Evolutionary conservation across 2,113 vertebrate genomes (phyloP), one percentile per base, ranked within the genome.

Genomic region (Xiphophorus maculatus): DNA sequence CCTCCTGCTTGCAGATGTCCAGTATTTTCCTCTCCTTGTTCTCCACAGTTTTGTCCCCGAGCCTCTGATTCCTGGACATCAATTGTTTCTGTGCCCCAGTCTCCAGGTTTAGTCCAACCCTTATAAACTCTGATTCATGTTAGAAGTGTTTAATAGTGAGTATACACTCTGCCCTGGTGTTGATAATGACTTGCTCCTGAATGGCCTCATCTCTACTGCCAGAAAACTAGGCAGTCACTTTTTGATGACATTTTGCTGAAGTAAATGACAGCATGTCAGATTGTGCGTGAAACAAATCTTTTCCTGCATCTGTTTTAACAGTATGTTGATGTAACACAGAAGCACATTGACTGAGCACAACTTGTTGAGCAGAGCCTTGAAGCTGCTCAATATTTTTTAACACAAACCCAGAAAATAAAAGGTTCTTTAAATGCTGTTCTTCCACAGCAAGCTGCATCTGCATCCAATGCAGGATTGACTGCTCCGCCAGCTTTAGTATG

Each of bases 341-440:
- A 77, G 70, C 75, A 13, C 10, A 40, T 40, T 40, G 37, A 37
- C 67, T 19, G 89, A 40, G 12, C 10, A 42, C 40, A 73, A 84
- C 81, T 76, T 76, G 85, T 78, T 69, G 73, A 86, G 79, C 67
- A 72, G 60, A 76, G 78, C 42, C 82, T 29, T 64, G 68, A 70
- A 63, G 75, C 72, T 33, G 85, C 84, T 94, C 91, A 73, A 95
- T 95, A 93, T 70, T 75, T 83, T 42, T 92, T 91, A 82, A 92
- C 89, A 87, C 90, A 91, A 92, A 92, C 88, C 90, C 83, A 91
- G 87, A 90, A 89, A 91, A 89, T 88, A 87, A 89, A 87, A 90
- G 87, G 91, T 81, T 77, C 70, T 93, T 91, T 86, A 85, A 87
- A 87, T 86, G 88, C 88, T 40, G 76, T 86, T 88, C 85, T 90